Evolutionary conservation across 2,113 vertebrate species (phyloP).

Genomic region (Anser brachyrhynchus): DNA sequence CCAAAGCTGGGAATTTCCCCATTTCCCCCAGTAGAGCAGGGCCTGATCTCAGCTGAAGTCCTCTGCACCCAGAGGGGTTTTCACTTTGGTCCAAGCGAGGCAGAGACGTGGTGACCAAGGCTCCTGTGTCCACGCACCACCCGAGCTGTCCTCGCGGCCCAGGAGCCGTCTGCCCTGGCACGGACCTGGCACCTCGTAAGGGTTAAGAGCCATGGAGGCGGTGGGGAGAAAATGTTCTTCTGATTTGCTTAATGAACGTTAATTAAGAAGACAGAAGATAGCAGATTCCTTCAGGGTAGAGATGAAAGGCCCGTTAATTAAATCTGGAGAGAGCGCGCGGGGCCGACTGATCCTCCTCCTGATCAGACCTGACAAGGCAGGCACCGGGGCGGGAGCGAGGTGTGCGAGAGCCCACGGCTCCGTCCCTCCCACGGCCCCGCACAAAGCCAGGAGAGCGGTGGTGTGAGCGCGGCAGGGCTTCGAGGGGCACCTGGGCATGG

Average conservation of each 20-base stretch:
- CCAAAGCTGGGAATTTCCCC: not conserved
- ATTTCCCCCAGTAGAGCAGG: not conserved
- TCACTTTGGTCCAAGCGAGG: fast-evolving
- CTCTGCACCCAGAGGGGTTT: not conserved
- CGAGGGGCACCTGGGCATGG: fast-evolving
- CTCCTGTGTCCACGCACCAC: not conserved
- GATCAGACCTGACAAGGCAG: slow-evolving; percentile 74
- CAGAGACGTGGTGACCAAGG: not conserved
- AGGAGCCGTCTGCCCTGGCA: not conserved
- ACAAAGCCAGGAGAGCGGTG: not conserved
- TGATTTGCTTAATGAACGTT: slow-evolving; percentile 91
- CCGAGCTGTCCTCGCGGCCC: not conserved
- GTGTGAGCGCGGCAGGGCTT: not conserved
- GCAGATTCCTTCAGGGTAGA: slow-evolving; percentile 86
- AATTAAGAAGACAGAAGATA: slow-evolving; percentile 93
- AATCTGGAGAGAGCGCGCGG: slow-evolving; percentile 78
- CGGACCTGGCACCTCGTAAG: not conserved
- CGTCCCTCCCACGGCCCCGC: not conserved
- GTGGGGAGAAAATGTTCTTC: slow-evolving; percentile 71
- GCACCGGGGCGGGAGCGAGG: not conserved
- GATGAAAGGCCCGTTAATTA: slow-evolving; percentile 88
- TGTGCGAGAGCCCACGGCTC: not conserved
- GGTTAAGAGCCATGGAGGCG: slow-evolving; percentile 68
- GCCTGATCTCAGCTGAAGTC: not conserved
- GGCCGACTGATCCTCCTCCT: slow-evolving; percentile 56